Evolutionary conservation across 2,888 invertebrate genomes (phyloP).

Genomic region (Eurois occulta): DNA sequence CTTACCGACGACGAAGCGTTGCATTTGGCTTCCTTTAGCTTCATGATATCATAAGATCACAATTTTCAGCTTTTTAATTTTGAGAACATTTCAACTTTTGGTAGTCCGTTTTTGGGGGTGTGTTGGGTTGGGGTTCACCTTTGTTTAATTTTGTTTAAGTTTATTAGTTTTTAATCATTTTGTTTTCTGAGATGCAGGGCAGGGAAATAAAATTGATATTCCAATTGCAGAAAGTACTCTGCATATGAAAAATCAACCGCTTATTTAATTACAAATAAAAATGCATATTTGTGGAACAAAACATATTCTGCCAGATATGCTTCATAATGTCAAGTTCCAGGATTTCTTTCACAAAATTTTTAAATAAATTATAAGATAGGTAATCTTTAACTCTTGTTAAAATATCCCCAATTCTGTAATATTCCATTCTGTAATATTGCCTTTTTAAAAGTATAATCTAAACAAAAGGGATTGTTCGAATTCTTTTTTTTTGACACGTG

Average conservation of each 20-base stretch:
- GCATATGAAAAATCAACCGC: background rate
- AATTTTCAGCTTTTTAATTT: background rate
- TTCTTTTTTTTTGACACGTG: conserved; percentile 24
- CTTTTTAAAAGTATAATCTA: too few species aligned
- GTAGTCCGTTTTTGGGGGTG: background rate
- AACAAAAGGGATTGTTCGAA: background rate
- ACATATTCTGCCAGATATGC: background rate
- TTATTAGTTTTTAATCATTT: background rate
- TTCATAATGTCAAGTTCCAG: too few species aligned
- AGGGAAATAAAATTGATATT: background rate
- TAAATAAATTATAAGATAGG: too few species aligned
- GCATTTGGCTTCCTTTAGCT: background rate
- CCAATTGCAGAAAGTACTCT: background rate
- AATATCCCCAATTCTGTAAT: too few species aligned
- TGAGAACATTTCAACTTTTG: background rate
- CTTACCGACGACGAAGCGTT: conserved; percentile 10
- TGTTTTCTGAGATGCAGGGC: background rate
- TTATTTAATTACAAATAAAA: background rate
- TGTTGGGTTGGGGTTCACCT: background rate
- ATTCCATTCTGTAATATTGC: too few species aligned
- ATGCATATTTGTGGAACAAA: background rate
- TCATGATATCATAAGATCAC: conserved; percentile 10
- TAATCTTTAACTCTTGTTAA: too few species aligned
- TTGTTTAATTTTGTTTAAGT: too few species aligned
- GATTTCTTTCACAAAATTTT: too few species aligned